Conservation (phyloP, 2,888 invertebrate genomes). For the Corbicula japonica region DNA sequence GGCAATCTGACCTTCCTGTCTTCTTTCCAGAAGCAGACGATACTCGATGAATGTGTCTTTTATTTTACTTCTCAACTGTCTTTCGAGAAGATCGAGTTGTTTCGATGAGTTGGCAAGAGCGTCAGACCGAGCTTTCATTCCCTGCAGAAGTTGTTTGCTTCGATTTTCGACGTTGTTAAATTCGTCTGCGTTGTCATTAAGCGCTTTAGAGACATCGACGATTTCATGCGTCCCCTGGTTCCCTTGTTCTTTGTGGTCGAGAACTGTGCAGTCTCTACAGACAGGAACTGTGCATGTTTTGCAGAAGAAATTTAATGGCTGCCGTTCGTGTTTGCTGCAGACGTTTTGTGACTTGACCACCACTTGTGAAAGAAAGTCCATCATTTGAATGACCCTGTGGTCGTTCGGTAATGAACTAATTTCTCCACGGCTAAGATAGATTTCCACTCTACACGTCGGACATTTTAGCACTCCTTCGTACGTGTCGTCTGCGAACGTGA, state of each 20-base stretch:
- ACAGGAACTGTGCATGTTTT: slow-evolving; percentile 79
- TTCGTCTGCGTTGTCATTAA: slow-evolving; percentile 77
- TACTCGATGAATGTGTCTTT: slow-evolving; percentile 84
- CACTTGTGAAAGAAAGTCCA: slow-evolving; percentile 81
- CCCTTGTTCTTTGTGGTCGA: slow-evolving; percentile 84
- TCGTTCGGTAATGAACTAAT: slow-evolving; percentile 80
- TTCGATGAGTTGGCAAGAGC: slow-evolving; percentile 81
- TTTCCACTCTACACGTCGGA: slow-evolving; percentile 82
- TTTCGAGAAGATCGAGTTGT: slow-evolving; percentile 80
- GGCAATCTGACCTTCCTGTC: slow-evolving; percentile 78
- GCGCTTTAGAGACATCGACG: slow-evolving; percentile 78
- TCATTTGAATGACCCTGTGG: slow-evolving; percentile 83
- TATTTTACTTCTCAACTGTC: slow-evolving; percentile 75
- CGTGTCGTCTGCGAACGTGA: slow-evolving; percentile 74
- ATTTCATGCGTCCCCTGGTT: slow-evolving; percentile 80
- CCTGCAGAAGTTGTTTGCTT: slow-evolving; percentile 74
- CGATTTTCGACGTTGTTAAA: slow-evolving; percentile 77
- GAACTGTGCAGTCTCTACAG: slow-evolving; percentile 82
- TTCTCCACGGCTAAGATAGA: slow-evolving; percentile 77
- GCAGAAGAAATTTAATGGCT: slow-evolving; percentile 83
- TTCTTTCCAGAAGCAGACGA: slow-evolving; percentile 78
- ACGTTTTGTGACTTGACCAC: slow-evolving; percentile 79
- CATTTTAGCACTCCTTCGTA: slow-evolving; percentile 81
- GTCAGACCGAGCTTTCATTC: slow-evolving; percentile 78
- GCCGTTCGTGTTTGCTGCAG: slow-evolving; percentile 81